A percentile compares a stretch with the other conserved stretches of the same genome.
Conservation (phyloP, 2,113 vertebrate species). For the Tenrec ecaudatus region DNA sequence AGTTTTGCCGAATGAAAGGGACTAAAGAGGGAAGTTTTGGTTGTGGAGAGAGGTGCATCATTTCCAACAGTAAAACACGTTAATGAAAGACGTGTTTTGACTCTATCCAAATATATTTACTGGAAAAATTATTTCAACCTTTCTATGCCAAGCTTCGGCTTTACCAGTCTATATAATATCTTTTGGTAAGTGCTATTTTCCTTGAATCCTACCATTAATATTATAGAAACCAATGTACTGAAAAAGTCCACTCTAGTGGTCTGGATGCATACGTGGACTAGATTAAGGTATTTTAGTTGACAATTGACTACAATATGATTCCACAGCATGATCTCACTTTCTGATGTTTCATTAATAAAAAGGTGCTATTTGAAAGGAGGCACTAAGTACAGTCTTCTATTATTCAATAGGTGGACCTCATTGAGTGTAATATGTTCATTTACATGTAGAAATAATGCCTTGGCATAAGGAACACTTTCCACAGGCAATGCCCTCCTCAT, state of each 20-base stretch:
- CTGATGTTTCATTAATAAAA: too few species aligned
- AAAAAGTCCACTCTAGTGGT: neutral
- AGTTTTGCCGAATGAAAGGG: neutral
- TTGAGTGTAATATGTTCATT: neutral
- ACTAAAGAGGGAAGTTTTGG: neutral
- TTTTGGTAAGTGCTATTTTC: neutral
- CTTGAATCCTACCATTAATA: neutral
- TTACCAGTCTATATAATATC: neutral
- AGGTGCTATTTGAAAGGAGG: neutral
- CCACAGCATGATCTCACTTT: neutral
- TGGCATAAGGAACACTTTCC: neutral
- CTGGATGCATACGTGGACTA: neutral
- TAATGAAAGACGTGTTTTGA: neutral
- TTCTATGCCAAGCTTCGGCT: neutral
- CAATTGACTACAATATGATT: neutral
- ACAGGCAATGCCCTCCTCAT: neutral
- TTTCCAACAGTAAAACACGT: neutral
- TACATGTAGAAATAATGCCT: neutral
- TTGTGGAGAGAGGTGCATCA: neutral
- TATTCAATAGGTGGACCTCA: neutral
- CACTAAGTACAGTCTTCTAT: neutral
- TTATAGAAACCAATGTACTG: neutral
- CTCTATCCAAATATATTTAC: neutral
- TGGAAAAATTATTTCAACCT: constrained; percentile 15
- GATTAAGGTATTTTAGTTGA: neutral